Percentiles rank a stretch among this genome's conserved stretches.
These are phyloP conservation scores for Noctua pronuba DNA, from an alignment of 2,888 invertebrate genomes.

Conservation along the genomic window DNA sequence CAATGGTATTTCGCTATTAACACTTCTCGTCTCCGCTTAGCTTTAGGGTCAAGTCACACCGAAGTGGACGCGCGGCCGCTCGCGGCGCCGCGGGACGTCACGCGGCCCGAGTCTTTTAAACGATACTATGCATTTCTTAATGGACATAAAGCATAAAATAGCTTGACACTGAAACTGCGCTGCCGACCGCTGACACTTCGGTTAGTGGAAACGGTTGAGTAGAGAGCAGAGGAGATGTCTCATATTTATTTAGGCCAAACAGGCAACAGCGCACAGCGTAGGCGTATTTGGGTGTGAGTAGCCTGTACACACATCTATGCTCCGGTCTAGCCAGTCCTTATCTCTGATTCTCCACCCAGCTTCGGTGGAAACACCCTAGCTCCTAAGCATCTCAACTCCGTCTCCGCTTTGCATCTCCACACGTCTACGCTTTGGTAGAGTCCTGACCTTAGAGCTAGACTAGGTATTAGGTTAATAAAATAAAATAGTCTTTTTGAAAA, in stretches of 20 bases:
- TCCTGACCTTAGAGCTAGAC: background rate
- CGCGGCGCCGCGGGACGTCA: too few relatives aligned
- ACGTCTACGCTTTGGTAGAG: background rate
- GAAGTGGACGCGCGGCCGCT: too few relatives aligned
- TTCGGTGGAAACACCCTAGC: background rate
- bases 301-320: background rate
- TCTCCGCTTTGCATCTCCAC: background rate
- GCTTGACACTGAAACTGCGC: too few relatives aligned
- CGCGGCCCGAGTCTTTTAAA: too few relatives aligned
- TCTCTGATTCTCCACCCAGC: background rate
- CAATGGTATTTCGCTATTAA: background rate
- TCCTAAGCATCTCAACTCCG: background rate
- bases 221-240: background rate
- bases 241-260: background rate
- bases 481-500: background rate
- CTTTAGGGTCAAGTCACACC: too few relatives aligned
- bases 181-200: too few relatives aligned
- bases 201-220: too few relatives aligned
- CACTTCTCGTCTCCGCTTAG: background rate
- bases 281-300: background rate
- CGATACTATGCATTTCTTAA: too few relatives aligned
- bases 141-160: too few relatives aligned
- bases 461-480: background rate
- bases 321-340: background rate
- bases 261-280: background rate